A percentile compares a stretch with the other conserved stretches of the same genome.
These are phyloP conservation scores for Drosophila burlai DNA, from an alignment of 1,140 invertebrate genomes.

Conservation along the genomic window DNA sequence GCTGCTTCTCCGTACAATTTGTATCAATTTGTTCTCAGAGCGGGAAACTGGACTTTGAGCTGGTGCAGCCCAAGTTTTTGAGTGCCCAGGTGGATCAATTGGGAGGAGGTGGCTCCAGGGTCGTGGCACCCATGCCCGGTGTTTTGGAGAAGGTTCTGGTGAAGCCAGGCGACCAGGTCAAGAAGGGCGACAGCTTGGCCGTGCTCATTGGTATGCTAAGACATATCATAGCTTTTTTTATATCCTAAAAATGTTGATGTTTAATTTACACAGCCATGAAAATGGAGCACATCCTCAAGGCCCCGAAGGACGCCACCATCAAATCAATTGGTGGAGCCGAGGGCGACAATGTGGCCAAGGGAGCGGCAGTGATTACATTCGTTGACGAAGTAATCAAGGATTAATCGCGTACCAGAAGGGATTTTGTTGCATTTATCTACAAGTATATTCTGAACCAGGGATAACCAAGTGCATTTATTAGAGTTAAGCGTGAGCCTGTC, in stretches of 20 bases:
- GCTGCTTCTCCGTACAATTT: not conserved
- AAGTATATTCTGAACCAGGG: slow-evolving; percentile 34
- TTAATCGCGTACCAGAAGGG: slow-evolving; percentile 37
- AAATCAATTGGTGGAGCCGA: slow-evolving; percentile 90
- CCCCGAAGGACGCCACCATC: slow-evolving; percentile 91
- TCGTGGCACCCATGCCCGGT: slow-evolving; percentile 96
- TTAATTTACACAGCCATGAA: slow-evolving; percentile 93
- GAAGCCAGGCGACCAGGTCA: slow-evolving; percentile 90
- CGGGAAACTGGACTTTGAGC: slow-evolving; percentile 71
- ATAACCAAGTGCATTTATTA: slow-evolving; percentile 71
- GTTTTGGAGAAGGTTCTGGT: slow-evolving; percentile 96
- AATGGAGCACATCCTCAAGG: slow-evolving; percentile 98
- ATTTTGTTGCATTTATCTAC: slow-evolving; percentile 68
- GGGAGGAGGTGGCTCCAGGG: slow-evolving; percentile 63
- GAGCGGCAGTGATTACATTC: slow-evolving; percentile 87
- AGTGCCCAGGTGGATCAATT: slow-evolving; percentile 69
- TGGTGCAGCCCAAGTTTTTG: slow-evolving; percentile 86
- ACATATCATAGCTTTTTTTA: not conserved
- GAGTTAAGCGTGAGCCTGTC: slow-evolving; percentile 56
- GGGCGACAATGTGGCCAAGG: slow-evolving; percentile 94
- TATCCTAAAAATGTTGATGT: too few relatives aligned
- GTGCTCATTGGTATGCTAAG: slow-evolving; percentile 88
- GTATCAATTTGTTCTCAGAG: slow-evolving; percentile 18
- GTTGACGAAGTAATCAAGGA: slow-evolving; percentile 77
- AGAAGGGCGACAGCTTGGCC: slow-evolving; percentile 91